Evolutionary conservation across 1,140 invertebrate species (phyloP).

Genomic region (Linepithema humile): DNA sequence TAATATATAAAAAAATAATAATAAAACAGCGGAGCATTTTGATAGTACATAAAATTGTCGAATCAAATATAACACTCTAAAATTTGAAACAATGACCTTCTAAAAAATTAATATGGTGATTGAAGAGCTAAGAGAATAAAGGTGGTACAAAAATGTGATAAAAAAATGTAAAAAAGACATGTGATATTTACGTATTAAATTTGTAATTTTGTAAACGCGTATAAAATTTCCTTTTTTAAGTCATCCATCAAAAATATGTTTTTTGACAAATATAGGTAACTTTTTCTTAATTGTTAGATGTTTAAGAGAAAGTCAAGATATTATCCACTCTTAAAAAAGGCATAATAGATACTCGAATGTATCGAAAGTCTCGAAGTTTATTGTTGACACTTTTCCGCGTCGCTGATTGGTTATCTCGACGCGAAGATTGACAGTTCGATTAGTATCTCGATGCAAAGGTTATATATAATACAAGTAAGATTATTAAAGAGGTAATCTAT

Average conservation of each 20-base stretch:
- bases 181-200: neutral
- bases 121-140: neutral
- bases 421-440: no score
- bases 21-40: neutral
- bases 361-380: no score
- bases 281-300: neutral
- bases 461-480: no score
- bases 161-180: neutral
- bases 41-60: neutral
- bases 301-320: no score
- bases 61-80: neutral
- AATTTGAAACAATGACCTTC: neutral
- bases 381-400: no score
- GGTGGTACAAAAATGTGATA: neutral
- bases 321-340: no score
- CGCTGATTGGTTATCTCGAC: no score
- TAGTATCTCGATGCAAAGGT: no score
- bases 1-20: no score
- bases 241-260: neutral
- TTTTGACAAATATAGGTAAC: neutral
- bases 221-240: neutral
- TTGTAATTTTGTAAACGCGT: neutral
- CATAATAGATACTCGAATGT: no score
- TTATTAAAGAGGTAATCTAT: no score
- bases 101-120: neutral